phyloP scores from a whole-genome alignment of 2,888 invertebrate species.

The Zhengitettix transpicula region DNA sequence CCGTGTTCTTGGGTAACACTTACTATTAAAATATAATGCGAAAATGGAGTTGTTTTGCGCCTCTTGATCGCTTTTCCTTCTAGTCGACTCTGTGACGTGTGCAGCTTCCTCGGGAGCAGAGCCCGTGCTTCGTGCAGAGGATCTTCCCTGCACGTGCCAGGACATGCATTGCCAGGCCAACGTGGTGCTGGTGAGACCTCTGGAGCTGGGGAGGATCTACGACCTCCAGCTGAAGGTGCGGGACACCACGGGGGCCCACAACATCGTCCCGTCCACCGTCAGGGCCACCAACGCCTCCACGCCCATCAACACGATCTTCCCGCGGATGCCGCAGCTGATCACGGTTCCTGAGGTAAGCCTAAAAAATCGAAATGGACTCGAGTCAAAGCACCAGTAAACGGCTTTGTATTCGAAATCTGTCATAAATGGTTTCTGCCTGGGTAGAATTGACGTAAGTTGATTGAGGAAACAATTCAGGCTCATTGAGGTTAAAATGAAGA shows the following conservation, averaged over 20 bases:
- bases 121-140: constrained; percentile 60
- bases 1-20: too few relatives aligned
- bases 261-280: constrained; percentile 60
- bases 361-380: too few relatives aligned
- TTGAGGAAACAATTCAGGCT: too few relatives aligned
- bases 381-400: too few relatives aligned
- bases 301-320: constrained; percentile 31
- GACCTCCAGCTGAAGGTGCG: constrained; percentile 44
- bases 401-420: too few relatives aligned
- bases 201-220: constrained; percentile 68
- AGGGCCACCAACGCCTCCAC: constrained; percentile 68
- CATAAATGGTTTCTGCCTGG: too few relatives aligned
- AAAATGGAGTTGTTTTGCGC: too few relatives aligned
- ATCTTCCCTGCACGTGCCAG: constrained; percentile 68
- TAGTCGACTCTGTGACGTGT: too few relatives aligned
- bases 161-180: constrained; percentile 83
- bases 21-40: too few relatives aligned
- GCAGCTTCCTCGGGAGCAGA: constrained; percentile 20
- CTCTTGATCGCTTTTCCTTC: too few relatives aligned
- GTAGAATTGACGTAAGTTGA: too few relatives aligned
- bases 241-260: constrained; percentile 62
- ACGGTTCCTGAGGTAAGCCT: constrained; percentile 57
- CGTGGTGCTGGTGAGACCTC: constrained; percentile 55
- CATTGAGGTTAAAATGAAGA: too few relatives aligned
- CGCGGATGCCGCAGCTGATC: constrained; percentile 59